Base-by-base conservation (phyloP, 2,888 invertebrate genomes). In the Schizotus pectinicornis region DNA sequence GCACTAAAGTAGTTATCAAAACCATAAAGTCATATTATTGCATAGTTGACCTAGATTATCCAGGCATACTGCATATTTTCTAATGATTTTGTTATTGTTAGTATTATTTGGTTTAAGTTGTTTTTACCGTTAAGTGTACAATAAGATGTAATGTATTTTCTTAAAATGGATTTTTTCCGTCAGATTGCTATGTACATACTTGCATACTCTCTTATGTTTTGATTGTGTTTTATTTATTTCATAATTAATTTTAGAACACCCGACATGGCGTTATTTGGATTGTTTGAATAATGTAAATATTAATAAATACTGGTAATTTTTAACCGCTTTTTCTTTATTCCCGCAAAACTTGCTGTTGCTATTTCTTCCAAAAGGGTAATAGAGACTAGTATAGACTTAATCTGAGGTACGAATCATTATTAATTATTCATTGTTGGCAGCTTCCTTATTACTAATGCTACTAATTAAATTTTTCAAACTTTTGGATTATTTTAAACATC, bases 241-340 rank as follows among this genome's bases (percentile, higher is more conserved):
- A 46, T 57, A 57, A 66, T 61, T 61, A 50, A 53, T 54, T 45
- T 30, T 41, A 35, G 49, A 46, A 47, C 37, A 22, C 22, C 22
- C 52, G 49, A 32, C 55, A 56, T 62, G 58, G 48, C 63, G 65
- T 65, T 67, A 59, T 58, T 55, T 67, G 72, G 72, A 72, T 67
- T 71, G 72, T 72, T 72, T 68, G 68, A 68, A 66, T 63, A 58
- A 62, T 68, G 69, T 72, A 70, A 64, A 72, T 69, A 61, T 22
- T 22, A 56, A 67, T 61, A 65, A 64, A 68, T 64, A 65, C 57
- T 58, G 49, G 61, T 60, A 61, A 59, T 60, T 64, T 65, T 65
- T 64, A 55, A 49, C 41, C 41, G 33, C 5, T 11, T 13, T 13
- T 34, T 38, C 36, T 39, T 47, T 54, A n/a, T n/a, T n/a, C n/a